Conservation (phyloP, 2,888 invertebrate species). For the Elmis aenea region DNA sequence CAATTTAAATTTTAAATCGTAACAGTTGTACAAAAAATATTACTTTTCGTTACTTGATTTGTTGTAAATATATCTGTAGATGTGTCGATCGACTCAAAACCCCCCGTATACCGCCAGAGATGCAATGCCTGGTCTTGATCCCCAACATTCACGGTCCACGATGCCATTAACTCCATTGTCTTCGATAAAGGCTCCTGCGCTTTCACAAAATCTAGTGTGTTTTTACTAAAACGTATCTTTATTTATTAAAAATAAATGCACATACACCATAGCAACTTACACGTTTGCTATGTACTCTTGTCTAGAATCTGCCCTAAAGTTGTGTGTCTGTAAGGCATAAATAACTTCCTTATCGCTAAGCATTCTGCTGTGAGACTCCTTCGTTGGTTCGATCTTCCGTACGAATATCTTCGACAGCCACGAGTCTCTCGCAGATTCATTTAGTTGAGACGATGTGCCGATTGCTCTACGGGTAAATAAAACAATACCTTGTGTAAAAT, state of each 20-base stretch:
- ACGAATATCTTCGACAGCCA: slow-evolving; percentile 88
- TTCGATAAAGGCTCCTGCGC: slow-evolving; percentile 60
- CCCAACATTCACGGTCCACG: slow-evolving; percentile 94
- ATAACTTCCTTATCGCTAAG: slow-evolving; percentile 94
- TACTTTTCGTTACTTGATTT: slow-evolving; percentile 67
- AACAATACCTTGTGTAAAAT: no score
- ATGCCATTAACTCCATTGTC: slow-evolving; percentile 84
- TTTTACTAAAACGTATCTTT: slow-evolving; percentile 55
- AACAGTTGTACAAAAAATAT: no score
- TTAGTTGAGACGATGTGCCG: slow-evolving; percentile 43
- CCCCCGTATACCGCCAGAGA: slow-evolving; percentile 92
- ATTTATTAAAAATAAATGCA: slow-evolving; percentile 8
- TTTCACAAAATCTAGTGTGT: slow-evolving; percentile 70
- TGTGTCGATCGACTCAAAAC: slow-evolving; percentile 81
- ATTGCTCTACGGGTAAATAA: slow-evolving; percentile 32
- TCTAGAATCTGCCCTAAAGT: slow-evolving; percentile 84
- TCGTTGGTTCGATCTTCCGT: slow-evolving; percentile 87
- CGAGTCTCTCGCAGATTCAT: slow-evolving; percentile 53
- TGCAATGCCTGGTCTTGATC: slow-evolving; percentile 97
- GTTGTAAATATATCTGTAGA: slow-evolving; percentile 64
- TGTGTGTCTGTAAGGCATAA: slow-evolving; percentile 92
- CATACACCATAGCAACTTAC: slow-evolving; percentile 55
- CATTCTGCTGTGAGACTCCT: slow-evolving; percentile 95
- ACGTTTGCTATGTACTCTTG: slow-evolving; percentile 84
- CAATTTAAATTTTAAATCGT: no score